Evolutionary conservation across 2,113 vertebrate species (phyloP).

Genomic region (Heterochromis multidens): DNA sequence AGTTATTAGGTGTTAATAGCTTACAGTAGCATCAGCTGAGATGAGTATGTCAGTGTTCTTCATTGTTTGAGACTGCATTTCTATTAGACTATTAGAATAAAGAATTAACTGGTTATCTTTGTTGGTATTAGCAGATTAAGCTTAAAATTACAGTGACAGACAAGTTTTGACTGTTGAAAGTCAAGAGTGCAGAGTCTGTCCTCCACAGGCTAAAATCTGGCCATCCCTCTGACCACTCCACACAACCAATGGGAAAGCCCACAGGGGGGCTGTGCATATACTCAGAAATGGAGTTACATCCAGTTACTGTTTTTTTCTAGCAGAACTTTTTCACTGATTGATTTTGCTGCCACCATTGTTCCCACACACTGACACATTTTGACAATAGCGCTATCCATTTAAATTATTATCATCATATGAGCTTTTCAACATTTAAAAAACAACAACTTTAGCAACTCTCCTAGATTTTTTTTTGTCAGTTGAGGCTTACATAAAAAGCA

Average conservation of each 20-base stretch:
- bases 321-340: background rate
- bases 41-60: background rate
- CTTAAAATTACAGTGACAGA: background rate
- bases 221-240: background rate
- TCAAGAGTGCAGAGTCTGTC: background rate
- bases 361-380: background rate
- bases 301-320: background rate
- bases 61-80: background rate
- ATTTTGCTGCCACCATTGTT: background rate
- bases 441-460: background rate
- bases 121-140: background rate
- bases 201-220: background rate
- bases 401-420: background rate
- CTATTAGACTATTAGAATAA: background rate
- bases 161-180: background rate
- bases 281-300: background rate
- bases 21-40: background rate
- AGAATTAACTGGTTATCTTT: background rate
- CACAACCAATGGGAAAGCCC: background rate
- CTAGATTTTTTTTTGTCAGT: accelerated
- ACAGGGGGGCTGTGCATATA: background rate
- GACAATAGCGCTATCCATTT: background rate
- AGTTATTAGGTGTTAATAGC: background rate
- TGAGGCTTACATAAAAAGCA: background rate
- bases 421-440: background rate